Base-by-base conservation (phyloP, 2,888 invertebrate genomes). In the Cynaeus angustus region DNA sequence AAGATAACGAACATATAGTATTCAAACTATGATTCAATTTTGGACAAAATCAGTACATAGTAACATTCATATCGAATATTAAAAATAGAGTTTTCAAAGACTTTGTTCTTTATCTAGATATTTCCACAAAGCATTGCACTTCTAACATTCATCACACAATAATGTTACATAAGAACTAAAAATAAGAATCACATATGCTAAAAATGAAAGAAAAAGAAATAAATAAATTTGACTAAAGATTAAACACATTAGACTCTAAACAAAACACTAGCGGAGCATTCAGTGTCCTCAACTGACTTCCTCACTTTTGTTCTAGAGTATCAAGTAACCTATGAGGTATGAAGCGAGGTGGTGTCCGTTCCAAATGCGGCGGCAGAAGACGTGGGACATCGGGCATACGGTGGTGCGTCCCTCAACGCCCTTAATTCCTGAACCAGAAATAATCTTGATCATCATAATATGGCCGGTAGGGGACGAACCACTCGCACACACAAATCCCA, bases 401-500 rank as follows among this genome's bases (percentile, higher is more conserved):
- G 75, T 79, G 81, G 79, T 77, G 74, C 74, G 79, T 80, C 79
- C 80, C 80, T 78, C 77, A 73, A 74, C 72, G 65, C 78, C 77
- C 74, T 76, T 75, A 81, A 75, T 76, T 80, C 81, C 81, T 81
- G 81, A 78, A 80, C 81, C 77, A 81, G 80, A 80, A 80, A 80
- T 72, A 79, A 75, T 74, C 71, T 72, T 72, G 74, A 72, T 69
- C 69, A 74, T 70, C 71, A 72, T 62, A 66, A 69, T 56, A 70
- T 58, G 71, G 74, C 74, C 72, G 55, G 64, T 74, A 78, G 78
- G 80, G 81, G 81, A 81, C 81, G 78, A 76, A 80, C 80, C 81
- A 81, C 81, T 79, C 80, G 81, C 81, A 80, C 78, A 79, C 79
- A 81, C 77, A 79, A 75, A 75, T 75, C 79, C 80, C 78, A 76